Evolutionary conservation across 2,113 vertebrate genomes (phyloP), one percentile per base, ranked within the genome.

Genomic region (Tor tambroides): DNA sequence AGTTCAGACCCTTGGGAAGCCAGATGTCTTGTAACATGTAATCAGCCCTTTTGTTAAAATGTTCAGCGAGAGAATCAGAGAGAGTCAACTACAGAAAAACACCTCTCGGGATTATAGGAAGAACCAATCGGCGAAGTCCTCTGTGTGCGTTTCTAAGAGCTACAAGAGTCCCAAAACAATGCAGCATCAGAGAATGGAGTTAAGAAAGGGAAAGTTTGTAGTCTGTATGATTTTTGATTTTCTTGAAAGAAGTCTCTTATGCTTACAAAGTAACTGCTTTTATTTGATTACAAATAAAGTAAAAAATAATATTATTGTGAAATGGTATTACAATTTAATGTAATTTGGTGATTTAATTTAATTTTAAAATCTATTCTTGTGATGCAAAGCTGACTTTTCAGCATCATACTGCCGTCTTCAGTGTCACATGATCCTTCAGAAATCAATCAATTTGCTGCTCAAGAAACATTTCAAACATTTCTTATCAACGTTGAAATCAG

Each of bases 1-100:
- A 35, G 21, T 38, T 78, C 26, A 78, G 15, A 38, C 51, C 10
- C 30, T 14, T 59, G 28, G 76, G 17, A 56, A 56, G 9, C 28
- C 76, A 56, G 76, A 77, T 77, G 46, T 77, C 46, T 51, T 12
- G 71, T 41, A 41, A 74, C 71, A 38, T 23, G 71, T 38, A 38
- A 72, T 21, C 35, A 23, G 32, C 8, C 19, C 69, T 59, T 59
- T 59, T 59, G 56, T 59, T 59, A 9, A 59, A 59, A 1, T 38
- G 19, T 35, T 38, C n/a, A 19, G 23, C 15, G 21, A 84, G 35
- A 84, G 35, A 61, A 26, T 12, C 9, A 46, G 28, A 77, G 51
- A 26, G 46, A 75, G 12, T 65, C 28, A 75, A 56, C 9, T n/a
- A 19, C 32, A 30, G 30, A 51, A 43, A 51, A 51, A 51, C 15